These are phyloP conservation scores for Tenthredo mesomela DNA, from an alignment of 2,888 invertebrate species.

Conservation along the genomic window DNA sequence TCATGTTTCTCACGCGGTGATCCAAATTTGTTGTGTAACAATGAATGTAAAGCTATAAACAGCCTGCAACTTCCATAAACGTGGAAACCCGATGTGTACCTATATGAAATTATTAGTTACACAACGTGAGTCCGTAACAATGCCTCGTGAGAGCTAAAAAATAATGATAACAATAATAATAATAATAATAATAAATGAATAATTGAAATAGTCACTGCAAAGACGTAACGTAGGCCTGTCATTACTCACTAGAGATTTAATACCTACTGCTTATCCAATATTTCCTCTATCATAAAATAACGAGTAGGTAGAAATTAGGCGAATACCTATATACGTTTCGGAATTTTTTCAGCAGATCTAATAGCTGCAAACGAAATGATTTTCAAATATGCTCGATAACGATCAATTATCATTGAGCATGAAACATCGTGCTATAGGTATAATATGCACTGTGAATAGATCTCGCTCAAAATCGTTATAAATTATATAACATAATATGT, in stretches of 20 bases:
- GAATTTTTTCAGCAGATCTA: background rate
- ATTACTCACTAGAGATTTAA: background rate
- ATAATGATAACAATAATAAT: background rate
- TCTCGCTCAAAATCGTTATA: background rate
- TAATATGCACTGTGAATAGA: background rate
- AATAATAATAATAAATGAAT: background rate
- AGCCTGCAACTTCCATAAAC: background rate
- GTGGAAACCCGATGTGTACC: background rate
- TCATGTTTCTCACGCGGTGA: background rate
- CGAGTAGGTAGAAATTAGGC: background rate
- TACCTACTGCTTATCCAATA: conserved; percentile 5
- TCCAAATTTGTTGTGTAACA: background rate
- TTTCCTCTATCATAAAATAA: background rate
- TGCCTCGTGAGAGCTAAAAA: conserved; percentile 11
- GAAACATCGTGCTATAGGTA: background rate
- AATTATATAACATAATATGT: background rate
- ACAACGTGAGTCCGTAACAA: conserved; percentile 41
- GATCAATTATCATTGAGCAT: background rate
- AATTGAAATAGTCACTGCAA: background rate
- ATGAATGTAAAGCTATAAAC: background rate
- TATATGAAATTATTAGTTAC: conserved; percentile 15
- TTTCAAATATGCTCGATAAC: background rate
- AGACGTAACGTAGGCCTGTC: conserved; percentile 31
- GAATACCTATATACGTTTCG: background rate
- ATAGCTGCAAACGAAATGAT: background rate